Conservation (phyloP, 2,113 vertebrate species). For the Petroica traversi region DNA sequence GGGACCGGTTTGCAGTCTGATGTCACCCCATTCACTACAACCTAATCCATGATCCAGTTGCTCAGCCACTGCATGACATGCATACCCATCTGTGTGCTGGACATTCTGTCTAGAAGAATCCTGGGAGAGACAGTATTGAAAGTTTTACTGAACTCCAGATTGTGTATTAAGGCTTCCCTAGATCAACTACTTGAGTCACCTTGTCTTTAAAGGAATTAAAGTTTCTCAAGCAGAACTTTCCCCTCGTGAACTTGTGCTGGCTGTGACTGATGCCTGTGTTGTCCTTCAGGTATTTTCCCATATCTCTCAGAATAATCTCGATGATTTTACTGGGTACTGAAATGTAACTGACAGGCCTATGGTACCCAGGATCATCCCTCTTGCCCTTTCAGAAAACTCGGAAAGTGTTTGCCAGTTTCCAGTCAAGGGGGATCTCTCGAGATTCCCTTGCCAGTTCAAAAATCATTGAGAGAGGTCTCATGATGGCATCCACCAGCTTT, state of each 20-base stretch:
- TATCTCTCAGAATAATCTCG: neutral
- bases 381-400: neutral
- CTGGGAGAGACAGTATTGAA: neutral
- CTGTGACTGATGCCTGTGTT: neutral
- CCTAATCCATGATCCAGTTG: rapidly evolving
- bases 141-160: neutral
- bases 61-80: neutral
- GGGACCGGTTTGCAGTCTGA: neutral
- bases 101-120: neutral
- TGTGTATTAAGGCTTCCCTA: neutral
- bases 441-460: neutral
- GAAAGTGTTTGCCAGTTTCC: neutral
- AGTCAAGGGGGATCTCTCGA: neutral
- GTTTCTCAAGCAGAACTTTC: neutral
- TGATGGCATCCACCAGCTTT: neutral
- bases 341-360: neutral
- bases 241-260: neutral
- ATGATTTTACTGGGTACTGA: neutral
- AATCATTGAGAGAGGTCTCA: neutral
- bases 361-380: neutral
- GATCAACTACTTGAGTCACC: neutral
- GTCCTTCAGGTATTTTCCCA: neutral
- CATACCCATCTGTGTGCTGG: neutral
- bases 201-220: neutral
- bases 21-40: neutral